Evolutionary conservation across 2,888 invertebrate species (phyloP), one percentile per base, ranked within the genome.

Genomic region (Ormyrus labotus): DNA sequence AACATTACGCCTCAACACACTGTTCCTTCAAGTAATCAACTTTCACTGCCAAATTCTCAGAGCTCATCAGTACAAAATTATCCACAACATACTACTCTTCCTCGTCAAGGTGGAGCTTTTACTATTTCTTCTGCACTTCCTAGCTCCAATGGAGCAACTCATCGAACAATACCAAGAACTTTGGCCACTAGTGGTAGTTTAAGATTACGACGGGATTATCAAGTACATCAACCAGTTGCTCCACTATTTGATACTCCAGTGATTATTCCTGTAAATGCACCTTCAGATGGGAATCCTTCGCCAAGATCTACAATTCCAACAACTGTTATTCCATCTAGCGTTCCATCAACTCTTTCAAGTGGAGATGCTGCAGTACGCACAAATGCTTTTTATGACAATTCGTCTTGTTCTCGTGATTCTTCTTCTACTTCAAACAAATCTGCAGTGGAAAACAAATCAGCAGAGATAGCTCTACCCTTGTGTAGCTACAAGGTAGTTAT

Each of bases 141-240:
- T 72, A 90, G 87, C 84, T 88, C 89, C 84, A 87, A 85, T 77
- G 89, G 91, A 86, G 91, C 85, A 87, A 91, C 85, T 86, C 93
- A 91, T 91, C 92, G 93, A 60, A 91, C 93, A 50, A 93, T 93
- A 85, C 92, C 93, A 19, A 92, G 93, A 78, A 91, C 90, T 76
- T 83, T 91, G 61, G 91, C 91, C 1, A 89, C 90, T 5, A 83
- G 77, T 74, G 81, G 83, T 9, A 88, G 88, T 80, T 83, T 87
- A 47, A 85, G 88, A 75, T 79, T 90, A 48, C 85, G 88, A 74
- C 85, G 87, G 73, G 91, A 91, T 47, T 87, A 89, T 50, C 83
- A 85, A 64, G 85, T 83, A n/a, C 89, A 89, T 84, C 87, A 87
- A 67, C 83, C 87, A 10, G 84, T 87, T 13, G 86, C 86, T 71